These are phyloP conservation scores for Temnothorax ravouxi DNA, from an alignment of 2,888 invertebrate species.

Conservation along the genomic window DNA sequence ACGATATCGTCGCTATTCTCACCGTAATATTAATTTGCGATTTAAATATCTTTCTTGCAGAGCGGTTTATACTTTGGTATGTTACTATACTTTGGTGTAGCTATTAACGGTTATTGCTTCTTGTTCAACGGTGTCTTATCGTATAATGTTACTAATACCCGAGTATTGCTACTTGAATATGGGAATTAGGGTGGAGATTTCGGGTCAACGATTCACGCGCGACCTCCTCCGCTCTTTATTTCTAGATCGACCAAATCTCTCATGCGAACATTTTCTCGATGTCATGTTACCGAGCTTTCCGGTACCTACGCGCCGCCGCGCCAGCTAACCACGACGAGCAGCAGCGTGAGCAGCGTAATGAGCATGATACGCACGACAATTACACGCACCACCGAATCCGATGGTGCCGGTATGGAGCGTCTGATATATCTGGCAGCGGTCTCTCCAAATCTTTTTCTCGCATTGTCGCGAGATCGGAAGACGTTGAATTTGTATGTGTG, in stretches of 20 bases:
- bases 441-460: not conserved
- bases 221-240: constrained; percentile 23
- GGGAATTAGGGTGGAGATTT: constrained; percentile 9
- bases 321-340: constrained; percentile 41
- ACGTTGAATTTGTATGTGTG: not conserved
- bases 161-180: not conserved
- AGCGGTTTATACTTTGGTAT: not conserved
- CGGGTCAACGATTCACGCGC: not conserved
- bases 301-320: constrained; percentile 16
- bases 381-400: constrained; percentile 50
- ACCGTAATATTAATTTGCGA: not conserved
- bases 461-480: no score
- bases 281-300: constrained; percentile 32
- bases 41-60: not conserved
- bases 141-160: not conserved
- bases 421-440: constrained; percentile 16
- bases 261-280: constrained; percentile 32
- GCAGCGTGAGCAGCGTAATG: constrained; percentile 32
- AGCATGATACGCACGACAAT: constrained; percentile 47
- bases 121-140: not conserved
- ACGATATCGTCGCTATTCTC: not conserved
- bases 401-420: not conserved
- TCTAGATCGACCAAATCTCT: constrained; percentile 28
- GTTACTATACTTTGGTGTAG: no score
- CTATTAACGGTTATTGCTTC: constrained; percentile 5